Evolutionary conservation across 2,888 invertebrate species (phyloP), one percentile per base, ranked within the genome.

Genomic region (Dioctria rufipes): DNA sequence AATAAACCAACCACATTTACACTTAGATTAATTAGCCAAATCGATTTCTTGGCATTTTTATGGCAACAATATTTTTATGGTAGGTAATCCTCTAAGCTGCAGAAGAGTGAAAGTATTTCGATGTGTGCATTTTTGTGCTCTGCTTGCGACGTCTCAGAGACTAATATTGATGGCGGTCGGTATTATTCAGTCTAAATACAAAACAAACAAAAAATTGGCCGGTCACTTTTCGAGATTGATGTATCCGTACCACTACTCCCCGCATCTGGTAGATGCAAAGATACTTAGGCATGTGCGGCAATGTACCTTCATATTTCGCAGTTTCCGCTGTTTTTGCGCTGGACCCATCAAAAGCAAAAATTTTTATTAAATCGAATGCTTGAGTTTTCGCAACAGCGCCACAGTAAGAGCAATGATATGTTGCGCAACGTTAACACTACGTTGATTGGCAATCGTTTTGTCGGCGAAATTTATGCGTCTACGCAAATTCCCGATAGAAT

Each of bases 311-410:
- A 37, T n/a, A 37, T 69, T 69, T 69, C 69, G 9, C n/a, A 69
- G 69, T 51, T 69, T 69, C 69, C 69, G 69, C 51, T 49, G n/a
- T 69, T 54, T 69, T n/a, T 51, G 39, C 69, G n/a, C 51, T 49
- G 37, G 43, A 11, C 49, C 69, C 13, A 39, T 25, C 25, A 25
- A 25, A 25, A 51, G 25, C 37, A 51, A 69, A 25, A 25, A 69
- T 49, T 37, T 37, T 69, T 69, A 69, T 51, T 51, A 69, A 69
- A 69, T 51, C 49, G 69, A 69, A 69, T 69, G 49, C 51, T 43
- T 69, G 51, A 13, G 5, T 69, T 69, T 69, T 69, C 39, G 51
- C 43, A 69, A 69, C 49, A 61, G 4, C 40, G 11, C 37, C 3
- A 40, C 39, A 54, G 46, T 25, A 51, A 69, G 49, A 51, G 49